Evolutionary conservation across 2,113 vertebrate genomes (phyloP).

Genomic region (Pomatorhinus ruficollis): DNA sequence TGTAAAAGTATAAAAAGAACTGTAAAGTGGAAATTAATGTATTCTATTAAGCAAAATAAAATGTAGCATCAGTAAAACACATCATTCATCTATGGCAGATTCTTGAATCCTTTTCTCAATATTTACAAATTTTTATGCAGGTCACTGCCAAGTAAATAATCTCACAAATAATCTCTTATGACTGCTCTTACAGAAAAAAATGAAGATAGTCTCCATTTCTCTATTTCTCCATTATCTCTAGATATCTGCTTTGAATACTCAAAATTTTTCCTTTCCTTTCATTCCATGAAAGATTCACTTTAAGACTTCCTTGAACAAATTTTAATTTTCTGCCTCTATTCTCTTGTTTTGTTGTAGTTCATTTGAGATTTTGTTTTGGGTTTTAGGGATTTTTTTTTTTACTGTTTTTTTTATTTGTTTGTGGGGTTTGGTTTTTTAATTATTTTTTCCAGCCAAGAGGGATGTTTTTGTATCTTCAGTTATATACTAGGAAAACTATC

Average conservation of each 20-base stretch:
- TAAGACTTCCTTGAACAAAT: background rate
- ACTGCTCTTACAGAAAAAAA: background rate
- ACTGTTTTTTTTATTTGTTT: background rate
- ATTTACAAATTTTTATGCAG: background rate
- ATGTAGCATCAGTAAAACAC: background rate
- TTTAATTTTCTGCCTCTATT: background rate
- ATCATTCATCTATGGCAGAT: background rate
- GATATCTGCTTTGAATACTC: rapidly evolving
- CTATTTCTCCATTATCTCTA: background rate
- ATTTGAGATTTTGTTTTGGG: background rate
- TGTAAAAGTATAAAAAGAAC: background rate
- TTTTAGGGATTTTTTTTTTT: background rate
- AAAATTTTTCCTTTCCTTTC: background rate
- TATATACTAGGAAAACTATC: background rate
- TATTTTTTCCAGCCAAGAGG: background rate
- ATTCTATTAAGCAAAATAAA: background rate
- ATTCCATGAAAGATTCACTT: background rate
- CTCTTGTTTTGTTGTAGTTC: background rate
- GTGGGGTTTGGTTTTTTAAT: background rate
- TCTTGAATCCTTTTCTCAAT: background rate
- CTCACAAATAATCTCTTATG: background rate
- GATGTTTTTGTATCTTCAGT: background rate
- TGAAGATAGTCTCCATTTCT: background rate
- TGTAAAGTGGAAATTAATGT: background rate
- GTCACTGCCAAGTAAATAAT: background rate